Evolutionary conservation across 2,113 vertebrate genomes (phyloP).

Genomic region (Beaufortia kweichowensis): DNA sequence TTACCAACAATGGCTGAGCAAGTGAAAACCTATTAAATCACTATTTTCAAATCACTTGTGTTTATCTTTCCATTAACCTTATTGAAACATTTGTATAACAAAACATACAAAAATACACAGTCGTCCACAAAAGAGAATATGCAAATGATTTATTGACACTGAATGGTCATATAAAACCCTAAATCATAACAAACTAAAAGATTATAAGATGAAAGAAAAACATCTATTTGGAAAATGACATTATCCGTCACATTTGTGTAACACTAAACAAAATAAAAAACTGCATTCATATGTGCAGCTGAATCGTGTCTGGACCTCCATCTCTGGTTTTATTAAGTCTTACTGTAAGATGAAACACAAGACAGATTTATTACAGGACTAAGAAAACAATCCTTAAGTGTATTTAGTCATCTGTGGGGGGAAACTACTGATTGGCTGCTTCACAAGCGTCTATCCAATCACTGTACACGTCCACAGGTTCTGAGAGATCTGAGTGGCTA

Average conservation of each 20-base stretch:
- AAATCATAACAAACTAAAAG: slow-evolving; percentile 38
- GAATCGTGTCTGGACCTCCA: neutral
- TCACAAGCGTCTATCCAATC: slow-evolving; percentile 96
- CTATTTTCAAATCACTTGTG: slow-evolving; percentile 33
- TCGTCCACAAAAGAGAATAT: slow-evolving; percentile 15
- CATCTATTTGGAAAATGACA: neutral
- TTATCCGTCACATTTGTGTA: neutral
- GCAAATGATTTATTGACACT: slow-evolving; percentile 39
- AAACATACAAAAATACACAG: neutral
- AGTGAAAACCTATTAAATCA: slow-evolving; percentile 28
- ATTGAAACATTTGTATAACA: neutral
- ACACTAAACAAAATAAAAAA: slow-evolving; percentile 4
- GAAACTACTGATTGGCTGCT: slow-evolving; percentile 87
- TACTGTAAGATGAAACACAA: neutral
- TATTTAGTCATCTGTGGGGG: slow-evolving; percentile 10
- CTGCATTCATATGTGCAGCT: neutral
- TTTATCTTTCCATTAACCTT: neutral
- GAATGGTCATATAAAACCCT: slow-evolving; percentile 40
- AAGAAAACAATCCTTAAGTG: neutral
- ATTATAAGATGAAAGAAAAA: slow-evolving; percentile 7
- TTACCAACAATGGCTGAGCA: slow-evolving; percentile 36
- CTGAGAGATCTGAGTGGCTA: slow-evolving; percentile 82
- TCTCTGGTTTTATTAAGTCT: neutral
- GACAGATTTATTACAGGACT: neutral
- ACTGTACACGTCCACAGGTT: slow-evolving; percentile 89